Base-by-base conservation (phyloP, 2,113 vertebrate species). In the Zingel zingel region DNA sequence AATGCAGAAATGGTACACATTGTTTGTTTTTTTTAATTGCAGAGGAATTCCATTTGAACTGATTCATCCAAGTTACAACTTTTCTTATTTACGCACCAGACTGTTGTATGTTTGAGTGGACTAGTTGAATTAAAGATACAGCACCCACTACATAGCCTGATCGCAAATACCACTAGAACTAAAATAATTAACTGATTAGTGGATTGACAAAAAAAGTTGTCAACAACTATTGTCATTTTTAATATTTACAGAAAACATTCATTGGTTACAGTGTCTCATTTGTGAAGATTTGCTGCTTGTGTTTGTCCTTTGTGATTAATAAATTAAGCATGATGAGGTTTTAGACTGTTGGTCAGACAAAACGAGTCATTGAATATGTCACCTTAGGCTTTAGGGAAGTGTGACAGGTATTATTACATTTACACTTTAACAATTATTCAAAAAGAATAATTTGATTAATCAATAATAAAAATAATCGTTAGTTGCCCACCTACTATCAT, bases 41-140 rank as follows among this genome's bases (percentile, higher is more conserved):
- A 47, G 50, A 50, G 10, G 12, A 79, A 76, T 77, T 65, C 50
- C 54, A 45, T 58, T 47, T 48, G 7, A 71, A 54, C 19, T 64
- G n/a, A 59, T 53, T 69, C 82, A 74, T 76, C 19, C n/a, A 25
- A 21, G 39, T 68, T 48, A 56, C 45, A 74, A 72, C 79, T 76
- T 62, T 58, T 79, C 33, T 19, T 76, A 58, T 74, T 23, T 51
- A 47, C 39, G 19, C 5, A 54, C 1, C 48, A 48, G n/a, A 53
- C 9, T 64, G 12, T 54, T 70, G 5, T 27, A 43, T n/a, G 14
- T 59, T 66, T 75, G 6, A 18, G 25, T 5, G 6, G 25, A 69
- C 16, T 21, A 16, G 27, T 6, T 16, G n/a, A 33, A 72, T 45
- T 51, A 14, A 43, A 50, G 70, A 43, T 18, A 39, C 25, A 62